Conservation (phyloP, 2,888 invertebrate species). For the Seira musarum region DNA sequence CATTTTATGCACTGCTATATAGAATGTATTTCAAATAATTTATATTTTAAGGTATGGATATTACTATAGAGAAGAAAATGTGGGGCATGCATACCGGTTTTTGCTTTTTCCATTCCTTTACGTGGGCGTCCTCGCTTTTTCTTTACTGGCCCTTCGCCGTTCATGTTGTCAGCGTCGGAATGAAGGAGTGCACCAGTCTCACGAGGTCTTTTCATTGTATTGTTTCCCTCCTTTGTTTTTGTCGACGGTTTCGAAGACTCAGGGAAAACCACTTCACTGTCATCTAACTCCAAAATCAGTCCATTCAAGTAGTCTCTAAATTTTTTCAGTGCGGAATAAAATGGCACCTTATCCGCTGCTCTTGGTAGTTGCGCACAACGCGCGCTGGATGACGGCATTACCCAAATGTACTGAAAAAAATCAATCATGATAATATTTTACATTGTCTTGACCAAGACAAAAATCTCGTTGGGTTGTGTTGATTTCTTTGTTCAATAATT, state of each 20-base stretch:
- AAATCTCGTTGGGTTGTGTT: no score
- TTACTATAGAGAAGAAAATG: no score
- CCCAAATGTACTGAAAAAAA: constrained; percentile 89
- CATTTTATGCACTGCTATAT: no score
- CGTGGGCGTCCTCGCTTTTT: constrained; percentile 85
- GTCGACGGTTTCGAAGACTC: constrained; percentile 72
- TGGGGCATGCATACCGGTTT: constrained; percentile 25
- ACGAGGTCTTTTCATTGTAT: constrained; percentile 46
- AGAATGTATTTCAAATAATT: no score
- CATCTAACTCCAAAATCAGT: constrained; percentile 86
- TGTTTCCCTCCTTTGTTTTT: constrained; percentile 22
- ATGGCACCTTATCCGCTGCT: constrained; percentile 98
- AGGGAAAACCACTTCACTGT: constrained; percentile 89
- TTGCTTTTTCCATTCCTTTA: constrained; percentile 70
- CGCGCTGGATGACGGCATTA: constrained; percentile 98
- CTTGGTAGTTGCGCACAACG: constrained; percentile 97
- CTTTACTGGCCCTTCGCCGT: constrained; percentile 75
- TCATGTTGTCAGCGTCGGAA: constrained; percentile 50
- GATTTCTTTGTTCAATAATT: no score
- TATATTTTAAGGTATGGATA: no score
- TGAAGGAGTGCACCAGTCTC: constrained; percentile 50
- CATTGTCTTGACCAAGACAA: no score
- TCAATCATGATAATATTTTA: no score
- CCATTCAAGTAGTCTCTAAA: constrained; percentile 96
- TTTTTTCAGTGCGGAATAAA: constrained; percentile 95